Percentiles rank a stretch among this genome's conserved stretches.
Evolutionary conservation across 2,797 vertebrate species (phyloP).

Genomic region (Manis javanica): DNA sequence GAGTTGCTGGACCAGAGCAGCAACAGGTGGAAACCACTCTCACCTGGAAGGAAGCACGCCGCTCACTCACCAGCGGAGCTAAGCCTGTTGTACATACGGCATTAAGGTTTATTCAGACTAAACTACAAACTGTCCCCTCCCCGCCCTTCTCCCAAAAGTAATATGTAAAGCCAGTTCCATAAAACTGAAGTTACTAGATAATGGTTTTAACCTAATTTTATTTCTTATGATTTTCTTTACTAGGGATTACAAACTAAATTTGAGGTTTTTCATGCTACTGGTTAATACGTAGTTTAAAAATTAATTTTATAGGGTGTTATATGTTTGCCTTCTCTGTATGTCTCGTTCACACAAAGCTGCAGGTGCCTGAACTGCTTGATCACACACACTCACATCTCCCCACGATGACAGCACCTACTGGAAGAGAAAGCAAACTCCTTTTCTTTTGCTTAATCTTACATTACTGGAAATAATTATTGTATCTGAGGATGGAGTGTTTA

Average conservation of each 20-base stretch:
- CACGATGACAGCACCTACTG: not conserved
- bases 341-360: not conserved
- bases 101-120: not conserved
- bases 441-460: conserved; percentile 8
- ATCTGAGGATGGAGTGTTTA: not conserved
- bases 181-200: not conserved
- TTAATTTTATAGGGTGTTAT: not conserved
- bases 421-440: not conserved
- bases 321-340: not conserved
- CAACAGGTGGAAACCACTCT: not conserved
- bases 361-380: not conserved
- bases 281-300: not conserved
- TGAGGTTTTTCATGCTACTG: not conserved
- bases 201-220: not conserved
- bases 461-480: not conserved
- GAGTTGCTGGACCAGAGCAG: rapidly evolving
- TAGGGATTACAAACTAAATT: not conserved
- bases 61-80: not conserved
- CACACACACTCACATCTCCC: not conserved
- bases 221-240: not conserved
- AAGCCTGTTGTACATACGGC: not conserved
- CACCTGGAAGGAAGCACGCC: not conserved
- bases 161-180: not conserved
- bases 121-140: not conserved
- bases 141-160: not conserved